These are phyloP conservation scores for Capitulum mitella DNA, from an alignment of 2,888 invertebrate genomes.

Conservation along the genomic window DNA sequence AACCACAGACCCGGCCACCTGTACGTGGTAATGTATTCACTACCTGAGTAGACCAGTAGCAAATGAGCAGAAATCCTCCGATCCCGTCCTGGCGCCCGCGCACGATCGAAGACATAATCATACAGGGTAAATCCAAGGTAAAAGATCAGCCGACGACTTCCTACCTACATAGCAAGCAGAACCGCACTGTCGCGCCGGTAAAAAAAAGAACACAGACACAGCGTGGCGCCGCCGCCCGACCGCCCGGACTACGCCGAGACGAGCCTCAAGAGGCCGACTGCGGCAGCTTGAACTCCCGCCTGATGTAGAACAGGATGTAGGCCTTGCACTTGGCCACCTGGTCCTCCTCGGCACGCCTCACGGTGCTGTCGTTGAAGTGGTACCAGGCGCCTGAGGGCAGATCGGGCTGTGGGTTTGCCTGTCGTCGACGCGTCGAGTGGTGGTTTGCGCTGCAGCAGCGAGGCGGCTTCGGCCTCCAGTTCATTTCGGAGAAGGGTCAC, in stretches of 20 bases:
- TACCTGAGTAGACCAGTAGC: conserved; percentile 17
- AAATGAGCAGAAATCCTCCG: neutral
- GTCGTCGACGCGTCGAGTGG: too few species aligned
- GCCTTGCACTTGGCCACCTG: conserved; percentile 70
- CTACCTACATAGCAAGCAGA: neutral
- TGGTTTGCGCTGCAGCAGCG: too few species aligned
- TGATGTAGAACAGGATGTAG: conserved; percentile 75
- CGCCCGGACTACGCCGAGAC: neutral
- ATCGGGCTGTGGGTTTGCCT: too few species aligned
- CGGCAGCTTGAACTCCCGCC: conserved; percentile 51
- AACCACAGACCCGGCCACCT: too few species aligned
- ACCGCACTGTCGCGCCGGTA: neutral
- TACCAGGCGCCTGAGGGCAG: conserved; percentile 53
- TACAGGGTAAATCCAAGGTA: neutral
- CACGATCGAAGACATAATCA: neutral
- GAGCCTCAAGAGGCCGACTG: neutral
- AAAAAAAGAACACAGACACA: neutral
- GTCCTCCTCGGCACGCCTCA: conserved; percentile 58
- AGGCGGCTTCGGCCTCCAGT: too few species aligned
- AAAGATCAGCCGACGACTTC: neutral
- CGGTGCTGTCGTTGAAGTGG: conserved; percentile 77
- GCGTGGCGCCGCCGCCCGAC: neutral
- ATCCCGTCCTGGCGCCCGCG: too few species aligned
- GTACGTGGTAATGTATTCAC: conserved; percentile 7
- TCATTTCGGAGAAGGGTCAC: too few species aligned